phyloP scores from a whole-genome alignment of 1,140 invertebrate species.

The Rhyacophila brunnea region DNA sequence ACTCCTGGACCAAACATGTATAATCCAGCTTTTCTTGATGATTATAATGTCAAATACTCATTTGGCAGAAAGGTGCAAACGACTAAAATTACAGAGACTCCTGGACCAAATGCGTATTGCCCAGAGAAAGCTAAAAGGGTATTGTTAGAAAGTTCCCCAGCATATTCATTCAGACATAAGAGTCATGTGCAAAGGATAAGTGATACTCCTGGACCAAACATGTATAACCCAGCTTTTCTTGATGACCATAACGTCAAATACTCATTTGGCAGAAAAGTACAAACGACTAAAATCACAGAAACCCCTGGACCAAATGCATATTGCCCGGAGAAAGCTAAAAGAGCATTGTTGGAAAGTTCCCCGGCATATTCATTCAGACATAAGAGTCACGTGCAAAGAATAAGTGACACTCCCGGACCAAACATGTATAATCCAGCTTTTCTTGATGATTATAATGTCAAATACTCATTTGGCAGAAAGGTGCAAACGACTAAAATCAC shows the following conservation, averaged over 20 bases:
- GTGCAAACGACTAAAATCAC: slow-evolving; percentile 48
- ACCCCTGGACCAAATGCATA: slow-evolving; percentile 58
- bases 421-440: slow-evolving; percentile 51
- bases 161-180: slow-evolving; percentile 55
- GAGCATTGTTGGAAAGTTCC: slow-evolving; percentile 57
- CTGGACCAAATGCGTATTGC: slow-evolving; percentile 58
- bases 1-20: slow-evolving; percentile 75
- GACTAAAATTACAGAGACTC: slow-evolving; percentile 45
- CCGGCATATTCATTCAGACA: slow-evolving; percentile 59
- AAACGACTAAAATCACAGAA: slow-evolving; percentile 55
- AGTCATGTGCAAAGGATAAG: slow-evolving; percentile 44
- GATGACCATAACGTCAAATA: slow-evolving; percentile 68
- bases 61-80: slow-evolving; percentile 50
- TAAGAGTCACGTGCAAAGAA: slow-evolving; percentile 48
- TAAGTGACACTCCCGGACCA: slow-evolving; percentile 57
- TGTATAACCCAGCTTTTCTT: slow-evolving; percentile 70
- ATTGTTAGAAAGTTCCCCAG: slow-evolving; percentile 53
- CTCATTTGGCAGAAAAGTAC: slow-evolving; percentile 65
- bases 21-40: slow-evolving; percentile 53
- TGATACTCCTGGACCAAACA: slow-evolving; percentile 70
- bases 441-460: slow-evolving; percentile 51
- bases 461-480: slow-evolving; percentile 52
- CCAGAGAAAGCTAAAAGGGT: slow-evolving; percentile 63
- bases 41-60: slow-evolving; percentile 54
- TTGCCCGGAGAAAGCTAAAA: slow-evolving; percentile 67